Percentiles rank a stretch among this genome's conserved stretches.
Conservation (phyloP, 1,140 invertebrate genomes). For the Ericerus pela region DNA sequence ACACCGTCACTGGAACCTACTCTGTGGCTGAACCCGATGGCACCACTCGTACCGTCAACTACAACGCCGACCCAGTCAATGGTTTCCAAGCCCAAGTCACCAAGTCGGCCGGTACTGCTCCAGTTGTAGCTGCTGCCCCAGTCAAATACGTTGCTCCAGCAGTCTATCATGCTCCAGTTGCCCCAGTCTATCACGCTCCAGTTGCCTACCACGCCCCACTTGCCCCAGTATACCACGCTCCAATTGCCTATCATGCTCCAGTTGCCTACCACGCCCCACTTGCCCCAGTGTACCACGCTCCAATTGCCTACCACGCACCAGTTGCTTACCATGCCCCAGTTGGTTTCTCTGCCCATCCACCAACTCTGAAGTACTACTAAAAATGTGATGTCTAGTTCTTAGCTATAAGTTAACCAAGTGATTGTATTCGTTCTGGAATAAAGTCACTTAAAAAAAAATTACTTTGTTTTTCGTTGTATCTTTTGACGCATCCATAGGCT, state of each 20-base stretch:
- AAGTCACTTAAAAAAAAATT: too few species aligned
- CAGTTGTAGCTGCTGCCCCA: too few species aligned
- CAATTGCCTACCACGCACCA: constrained; percentile 2
- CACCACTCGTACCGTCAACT: constrained; percentile 41
- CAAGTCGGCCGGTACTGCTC: constrained; percentile 28
- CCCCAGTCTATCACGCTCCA: constrained; percentile 31
- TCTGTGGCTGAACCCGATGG: constrained; percentile 36
- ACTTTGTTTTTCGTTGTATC: too few species aligned
- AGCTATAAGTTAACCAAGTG: too few species aligned
- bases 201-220: constrained; percentile 23
- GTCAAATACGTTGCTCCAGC: too few species aligned
- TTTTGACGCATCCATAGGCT: too few species aligned
- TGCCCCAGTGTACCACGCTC: constrained; percentile 9
- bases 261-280: constrained; percentile 7
- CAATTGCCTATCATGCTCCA: neutral
- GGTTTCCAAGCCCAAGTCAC: constrained; percentile 49
- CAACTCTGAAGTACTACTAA: too few species aligned
- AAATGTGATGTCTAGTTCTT: too few species aligned
- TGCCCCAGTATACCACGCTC: neutral
- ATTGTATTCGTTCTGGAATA: too few species aligned
- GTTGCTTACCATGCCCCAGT: neutral
- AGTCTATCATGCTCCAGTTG: constrained; percentile 34
- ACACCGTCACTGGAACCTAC: constrained; percentile 34
- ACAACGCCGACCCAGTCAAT: constrained; percentile 41
- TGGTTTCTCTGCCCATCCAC: too few species aligned